These are phyloP conservation scores for Amorpha juglandis DNA, from an alignment of 2,888 invertebrate genomes.

Conservation along the genomic window DNA sequence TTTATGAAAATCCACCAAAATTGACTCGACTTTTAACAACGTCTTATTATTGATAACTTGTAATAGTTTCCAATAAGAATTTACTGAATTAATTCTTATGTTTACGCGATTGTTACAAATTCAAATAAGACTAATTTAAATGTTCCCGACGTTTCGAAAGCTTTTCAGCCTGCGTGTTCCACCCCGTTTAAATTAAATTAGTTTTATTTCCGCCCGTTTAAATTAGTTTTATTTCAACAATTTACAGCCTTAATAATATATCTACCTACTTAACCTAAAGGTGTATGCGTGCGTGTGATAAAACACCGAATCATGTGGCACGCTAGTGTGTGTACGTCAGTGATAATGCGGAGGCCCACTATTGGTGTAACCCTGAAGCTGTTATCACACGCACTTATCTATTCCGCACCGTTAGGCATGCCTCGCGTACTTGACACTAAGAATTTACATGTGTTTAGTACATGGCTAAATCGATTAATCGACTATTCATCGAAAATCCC, in stretches of 20 bases:
- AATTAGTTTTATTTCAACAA: background rate
- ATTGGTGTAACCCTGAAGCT: constrained; percentile 39
- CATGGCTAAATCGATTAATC: background rate
- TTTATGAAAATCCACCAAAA: too few species aligned
- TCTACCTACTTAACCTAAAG: background rate
- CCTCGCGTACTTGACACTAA: constrained; percentile 20
- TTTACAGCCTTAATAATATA: background rate
- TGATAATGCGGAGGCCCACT: constrained; percentile 30
- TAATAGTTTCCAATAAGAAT: too few species aligned
- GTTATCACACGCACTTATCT: constrained; percentile 33
- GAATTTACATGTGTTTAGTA: background rate
- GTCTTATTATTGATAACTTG: too few species aligned
- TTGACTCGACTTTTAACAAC: too few species aligned
- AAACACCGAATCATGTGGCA: constrained; percentile 2
- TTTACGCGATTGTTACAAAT: too few species aligned
- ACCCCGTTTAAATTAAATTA: too few species aligned
- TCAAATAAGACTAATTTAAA: too few species aligned
- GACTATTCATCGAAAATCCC: background rate
- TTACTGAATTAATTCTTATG: too few species aligned
- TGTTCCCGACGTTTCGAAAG: too few species aligned
- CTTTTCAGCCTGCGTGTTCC: too few species aligned
- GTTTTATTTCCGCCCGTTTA: too few species aligned
- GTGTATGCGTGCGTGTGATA: background rate
- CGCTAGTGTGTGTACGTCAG: background rate
- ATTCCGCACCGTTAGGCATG: constrained; percentile 20